Conservation (phyloP, 2,888 invertebrate species). For the Macrosoma leucophasiata region DNA sequence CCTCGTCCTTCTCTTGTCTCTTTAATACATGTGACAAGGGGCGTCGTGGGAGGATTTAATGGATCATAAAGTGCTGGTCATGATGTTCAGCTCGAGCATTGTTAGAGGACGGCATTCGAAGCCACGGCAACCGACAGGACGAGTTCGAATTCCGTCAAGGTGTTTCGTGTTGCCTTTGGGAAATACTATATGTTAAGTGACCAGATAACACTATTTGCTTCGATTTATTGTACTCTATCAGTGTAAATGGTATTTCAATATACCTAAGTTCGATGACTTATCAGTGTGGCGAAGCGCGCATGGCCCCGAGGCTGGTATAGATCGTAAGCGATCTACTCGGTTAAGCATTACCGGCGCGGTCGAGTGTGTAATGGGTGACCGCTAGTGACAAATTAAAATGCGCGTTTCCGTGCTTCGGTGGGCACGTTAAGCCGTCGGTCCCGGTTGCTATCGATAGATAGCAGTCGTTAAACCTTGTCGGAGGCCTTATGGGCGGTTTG, state of each 20-base stretch:
- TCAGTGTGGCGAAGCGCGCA: background rate
- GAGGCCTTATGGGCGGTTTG: too few species aligned
- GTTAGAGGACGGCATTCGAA: constrained; percentile 40
- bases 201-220: constrained; percentile 9
- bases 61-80: constrained; percentile 34
- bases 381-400: too few species aligned
- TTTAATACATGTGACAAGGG: constrained; percentile 17
- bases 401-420: too few species aligned
- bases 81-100: constrained; percentile 38
- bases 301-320: too few species aligned
- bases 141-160: constrained; percentile 38
- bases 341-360: too few species aligned
- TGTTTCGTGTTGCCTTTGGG: constrained; percentile 30
- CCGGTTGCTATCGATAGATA: too few species aligned
- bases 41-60: constrained; percentile 25
- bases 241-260: constrained; percentile 6
- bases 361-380: too few species aligned
- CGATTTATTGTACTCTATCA: constrained; percentile 9
- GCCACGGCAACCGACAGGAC: constrained; percentile 35
- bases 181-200: constrained; percentile 23
- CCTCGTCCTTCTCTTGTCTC: constrained; percentile 1
- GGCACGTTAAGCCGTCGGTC: too few species aligned
- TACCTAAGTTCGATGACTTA: background rate
- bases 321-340: too few species aligned
- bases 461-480: too few species aligned